Evolutionary conservation across 53 echinoderm and acorn worm genomes (phyloP).

Genomic region (Astropecten irregularis): DNA sequence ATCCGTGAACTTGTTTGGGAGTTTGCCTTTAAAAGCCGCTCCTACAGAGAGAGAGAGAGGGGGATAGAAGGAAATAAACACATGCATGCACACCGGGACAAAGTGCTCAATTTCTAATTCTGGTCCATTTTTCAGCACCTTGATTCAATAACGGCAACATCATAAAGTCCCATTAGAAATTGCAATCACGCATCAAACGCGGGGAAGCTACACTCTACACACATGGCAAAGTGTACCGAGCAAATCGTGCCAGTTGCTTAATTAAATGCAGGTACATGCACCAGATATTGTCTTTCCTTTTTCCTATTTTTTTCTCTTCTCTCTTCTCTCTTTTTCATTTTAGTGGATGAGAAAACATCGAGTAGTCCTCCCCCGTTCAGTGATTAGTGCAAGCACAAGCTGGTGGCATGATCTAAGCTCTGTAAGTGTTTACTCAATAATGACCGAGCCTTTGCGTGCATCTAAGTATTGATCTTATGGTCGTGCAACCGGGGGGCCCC

Average conservation of each 20-base stretch:
- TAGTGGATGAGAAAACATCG: slow-evolving; percentile 5
- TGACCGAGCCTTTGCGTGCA: slow-evolving; percentile 22
- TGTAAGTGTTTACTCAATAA: slow-evolving; percentile 35
- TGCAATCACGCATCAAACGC: slow-evolving; percentile 34
- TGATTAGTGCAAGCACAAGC: slow-evolving; percentile 26
- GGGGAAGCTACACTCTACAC: slow-evolving; percentile 13
- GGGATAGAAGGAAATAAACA: too few species aligned
- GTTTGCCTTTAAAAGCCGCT: too few species aligned
- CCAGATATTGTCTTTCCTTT: slow-evolving; percentile 28
- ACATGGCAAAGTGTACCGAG: slow-evolving; percentile 35
- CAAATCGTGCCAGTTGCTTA: slow-evolving; percentile 52
- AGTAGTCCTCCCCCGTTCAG: neutral
- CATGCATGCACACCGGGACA: too few species aligned
- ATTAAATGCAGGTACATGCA: slow-evolving; percentile 53
- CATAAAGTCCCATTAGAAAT: slow-evolving; percentile 50
- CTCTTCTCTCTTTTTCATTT: neutral
- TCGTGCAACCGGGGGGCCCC: neutral
- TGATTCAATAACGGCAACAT: slow-evolving; percentile 30
- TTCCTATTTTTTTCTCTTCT: neutral
- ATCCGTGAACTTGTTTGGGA: too few species aligned
- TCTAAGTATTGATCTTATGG: slow-evolving; percentile 34
- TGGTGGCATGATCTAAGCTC: slow-evolving; percentile 22
- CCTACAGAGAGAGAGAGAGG: too few species aligned
- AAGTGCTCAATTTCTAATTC: slow-evolving; percentile 28
- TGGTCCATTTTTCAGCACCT: slow-evolving; percentile 47